Evolutionary conservation across 2,797 vertebrate species (phyloP), one percentile per base, ranked within the genome.

Genomic region (Cirrhinus molitorella): DNA sequence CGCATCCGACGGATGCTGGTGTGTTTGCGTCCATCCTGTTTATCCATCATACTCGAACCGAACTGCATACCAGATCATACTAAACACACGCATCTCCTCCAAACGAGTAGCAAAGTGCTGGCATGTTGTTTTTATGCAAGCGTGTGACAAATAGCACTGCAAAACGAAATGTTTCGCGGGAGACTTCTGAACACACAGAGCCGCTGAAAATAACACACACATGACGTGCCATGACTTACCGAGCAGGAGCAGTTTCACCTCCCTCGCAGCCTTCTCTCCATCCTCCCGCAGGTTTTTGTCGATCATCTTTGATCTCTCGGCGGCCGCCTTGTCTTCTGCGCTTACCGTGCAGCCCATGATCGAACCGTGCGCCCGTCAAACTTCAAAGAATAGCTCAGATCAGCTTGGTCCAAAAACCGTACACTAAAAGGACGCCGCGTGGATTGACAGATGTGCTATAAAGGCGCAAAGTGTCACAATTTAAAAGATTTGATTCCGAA

Each of bases 281-380:
- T 99, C 98, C 88, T 99, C 98, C 14, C 98, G 94, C 85, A 99
- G 97, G 89, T 99, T 99, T 91, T 97, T 98, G 92, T 99, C 98
- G 91, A 99, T 99, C 96, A 97, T 99, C 92, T 98, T 98, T 70
- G 98, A 99, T 91, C 97, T 96, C 93, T 99, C 97, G 78, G 96
- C 96, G 47, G 97, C 98, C 89, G 96, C 97, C 94, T 99, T 99
- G 92, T 99, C 98, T 92, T 99, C 98, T 81, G 97, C 95, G 93
- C 98, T 99, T 94, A 97, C 96, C 53, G 98, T 98, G 89, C 98
- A 99, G 83, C 97, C 98, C 98, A 99, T 98, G 94, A 93, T 92
- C 95, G 85, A 88, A 55, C 55, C 75, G 71, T 86, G 88, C 88
- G 84, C 89, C 85, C 89, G 43, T 61, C 65, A 37, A 76, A 55